These are phyloP conservation scores for Lethenteron camtschaticum DNA, from an alignment of 2,113 vertebrate species.

Conservation along the genomic window DNA sequence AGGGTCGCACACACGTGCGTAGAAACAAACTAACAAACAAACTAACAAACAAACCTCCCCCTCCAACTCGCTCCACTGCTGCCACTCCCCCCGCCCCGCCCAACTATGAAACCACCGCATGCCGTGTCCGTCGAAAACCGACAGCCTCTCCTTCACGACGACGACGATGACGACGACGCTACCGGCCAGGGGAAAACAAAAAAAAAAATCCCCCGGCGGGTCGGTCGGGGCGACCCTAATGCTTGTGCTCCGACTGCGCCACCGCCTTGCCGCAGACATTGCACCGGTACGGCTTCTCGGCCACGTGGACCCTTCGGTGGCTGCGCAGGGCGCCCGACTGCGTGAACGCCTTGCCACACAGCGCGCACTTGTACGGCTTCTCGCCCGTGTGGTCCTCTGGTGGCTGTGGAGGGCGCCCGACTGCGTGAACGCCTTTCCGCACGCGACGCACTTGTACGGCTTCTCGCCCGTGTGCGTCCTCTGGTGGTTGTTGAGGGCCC, in stretches of 20 bases:
- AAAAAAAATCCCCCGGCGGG: too few relatives aligned
- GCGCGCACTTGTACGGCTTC: neutral
- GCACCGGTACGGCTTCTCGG: neutral
- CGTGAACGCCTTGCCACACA: slow-evolving; percentile 1
- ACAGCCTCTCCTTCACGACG: too few relatives aligned
- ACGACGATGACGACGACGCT: too few relatives aligned
- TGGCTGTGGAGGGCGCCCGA: neutral
- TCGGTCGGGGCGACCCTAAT: neutral
- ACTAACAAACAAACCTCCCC: too few relatives aligned
- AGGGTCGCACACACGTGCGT: too few relatives aligned
- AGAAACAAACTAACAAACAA: too few relatives aligned
- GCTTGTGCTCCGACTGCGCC: neutral
- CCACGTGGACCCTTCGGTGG: slow-evolving; percentile 25
- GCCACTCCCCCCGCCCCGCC: too few relatives aligned
- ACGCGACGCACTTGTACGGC: neutral
- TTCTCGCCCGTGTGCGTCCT: neutral
- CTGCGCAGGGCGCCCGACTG: neutral
- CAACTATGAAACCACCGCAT: too few relatives aligned
- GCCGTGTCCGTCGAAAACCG: too few relatives aligned
- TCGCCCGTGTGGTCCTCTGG: slow-evolving; percentile 1
- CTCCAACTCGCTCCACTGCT: too few relatives aligned
- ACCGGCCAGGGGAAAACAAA: too few relatives aligned
- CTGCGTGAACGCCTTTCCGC: neutral
- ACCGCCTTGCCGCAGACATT: neutral
- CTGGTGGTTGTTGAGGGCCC: neutral